Percentiles rank a stretch among this genome's conserved stretches.
Evolutionary conservation across 2,888 invertebrate species (phyloP).

Genomic region (Agrochola lychnidis): DNA sequence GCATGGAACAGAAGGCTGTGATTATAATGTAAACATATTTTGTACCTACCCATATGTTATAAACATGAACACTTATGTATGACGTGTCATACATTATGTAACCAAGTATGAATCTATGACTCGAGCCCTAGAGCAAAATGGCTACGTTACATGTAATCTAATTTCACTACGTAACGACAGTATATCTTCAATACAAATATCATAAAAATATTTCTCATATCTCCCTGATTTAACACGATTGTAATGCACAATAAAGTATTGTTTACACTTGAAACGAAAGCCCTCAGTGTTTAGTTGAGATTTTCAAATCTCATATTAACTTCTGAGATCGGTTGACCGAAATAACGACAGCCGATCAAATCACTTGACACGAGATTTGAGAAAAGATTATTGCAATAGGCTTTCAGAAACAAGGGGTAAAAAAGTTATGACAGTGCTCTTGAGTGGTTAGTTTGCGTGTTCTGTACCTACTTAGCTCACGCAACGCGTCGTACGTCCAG

Average conservation of each 20-base stretch:
- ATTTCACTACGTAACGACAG: neutral
- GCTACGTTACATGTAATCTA: neutral
- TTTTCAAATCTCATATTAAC: neutral
- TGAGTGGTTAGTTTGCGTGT: no score
- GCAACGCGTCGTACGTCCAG: no score
- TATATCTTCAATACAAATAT: neutral
- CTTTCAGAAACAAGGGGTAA: no score
- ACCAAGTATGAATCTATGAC: slow-evolving; percentile 34
- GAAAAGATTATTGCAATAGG: no score
- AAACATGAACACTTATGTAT: slow-evolving; percentile 62
- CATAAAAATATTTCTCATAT: no score
- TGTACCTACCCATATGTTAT: slow-evolving; percentile 59
- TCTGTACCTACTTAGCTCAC: no score
- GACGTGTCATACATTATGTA: slow-evolving; percentile 59
- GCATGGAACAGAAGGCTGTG: slow-evolving; percentile 69
- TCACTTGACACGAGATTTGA: neutral
- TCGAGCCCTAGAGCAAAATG: slow-evolving; percentile 9
- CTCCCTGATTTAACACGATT: no score
- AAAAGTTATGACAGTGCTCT: no score
- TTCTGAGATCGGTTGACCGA: neutral
- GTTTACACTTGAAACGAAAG: neutral
- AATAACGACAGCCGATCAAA: neutral
- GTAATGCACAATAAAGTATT: no score
- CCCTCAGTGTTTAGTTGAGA: neutral
- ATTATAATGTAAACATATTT: slow-evolving; percentile 76